Evolutionary conservation across 2,113 vertebrate species (phyloP), one percentile per base, ranked within the genome.

Genomic region (Melanostigma gelatinosum): DNA sequence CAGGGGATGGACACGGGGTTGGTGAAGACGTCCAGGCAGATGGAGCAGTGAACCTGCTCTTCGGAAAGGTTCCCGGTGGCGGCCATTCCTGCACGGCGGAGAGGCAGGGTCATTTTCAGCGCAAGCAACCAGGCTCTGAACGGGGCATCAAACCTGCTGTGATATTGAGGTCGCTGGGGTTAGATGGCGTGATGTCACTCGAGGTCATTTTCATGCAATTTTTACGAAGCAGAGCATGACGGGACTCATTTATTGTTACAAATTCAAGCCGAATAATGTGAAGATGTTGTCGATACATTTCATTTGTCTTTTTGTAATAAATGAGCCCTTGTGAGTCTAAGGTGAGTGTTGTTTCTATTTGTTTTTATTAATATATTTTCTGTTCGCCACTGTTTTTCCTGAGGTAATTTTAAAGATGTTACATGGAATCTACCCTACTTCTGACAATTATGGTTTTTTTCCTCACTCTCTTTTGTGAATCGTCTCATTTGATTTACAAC

Each of bases 11-110:
- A 96, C 0, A 95, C 95, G 0, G 95, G 95, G 84, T 95, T 94
- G 82, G 94, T 95, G 91, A 95, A 96, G 61, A 96, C 95, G 81
- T 96, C 95, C 12, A 96, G 87, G 57, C 95, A 96, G 91, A 96
- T 96, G 88, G 95, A 96, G 91, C 95, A 96, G 86, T 95, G 93
- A 55, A 95, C 94, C 89, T 95, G 95, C 91, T 96, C 95, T 84
- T 95, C 95, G 0, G 93, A 94, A 55, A 95, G 86, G 87, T 95
- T 93, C 40, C 91, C 94, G 68, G 87, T 76, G 36, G 92, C 38
- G 60, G 95, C 94, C 95, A 96, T 95, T 86, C 92, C 94, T 94
- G 18, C 75, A 86, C 86, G 90, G 82, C 89, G 80, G 72, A 94
- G 90, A 90, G 91, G 91, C 83, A 92, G 92, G 83, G 92, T 90